Conservation (phyloP, 2,797 vertebrate species). For the Menidia menidia region DNA sequence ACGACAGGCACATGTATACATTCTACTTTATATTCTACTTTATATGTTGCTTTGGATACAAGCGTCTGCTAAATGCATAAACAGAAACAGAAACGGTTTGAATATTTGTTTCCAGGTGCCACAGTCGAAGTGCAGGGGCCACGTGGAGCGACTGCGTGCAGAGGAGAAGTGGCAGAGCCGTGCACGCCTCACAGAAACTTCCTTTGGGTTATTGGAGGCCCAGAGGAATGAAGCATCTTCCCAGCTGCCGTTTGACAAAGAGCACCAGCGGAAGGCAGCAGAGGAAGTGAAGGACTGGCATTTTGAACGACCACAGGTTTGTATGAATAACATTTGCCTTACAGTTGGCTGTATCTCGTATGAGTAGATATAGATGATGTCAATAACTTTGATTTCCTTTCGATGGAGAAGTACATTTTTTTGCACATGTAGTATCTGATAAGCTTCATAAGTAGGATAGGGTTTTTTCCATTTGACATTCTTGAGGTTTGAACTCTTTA, state of each 20-base stretch:
- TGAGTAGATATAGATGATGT: not conserved
- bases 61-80: no score
- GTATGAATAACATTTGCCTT: conserved; percentile 25
- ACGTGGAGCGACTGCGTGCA: conserved; percentile 80
- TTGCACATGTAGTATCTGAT: no score
- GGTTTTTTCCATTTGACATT: no score
- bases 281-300: conserved; percentile 59
- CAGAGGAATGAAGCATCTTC: conserved; percentile 42
- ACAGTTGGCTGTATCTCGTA: not conserved
- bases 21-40: no score
- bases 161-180: conserved; percentile 87
- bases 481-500: no score
- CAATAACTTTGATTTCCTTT: not conserved
- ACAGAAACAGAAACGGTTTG: not conserved
- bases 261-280: conserved; percentile 24
- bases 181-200: conserved; percentile 83
- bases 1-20: no score
- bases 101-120: conserved; percentile 61
- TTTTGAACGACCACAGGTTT: conserved; percentile 82
- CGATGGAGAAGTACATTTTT: no score
- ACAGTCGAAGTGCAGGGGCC: conserved; percentile 60
- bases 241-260: conserved; percentile 29
- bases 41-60: no score
- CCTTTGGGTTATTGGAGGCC: conserved; percentile 85
- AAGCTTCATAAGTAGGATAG: no score